Evolutionary conservation across 2,888 invertebrate species (phyloP).

Genomic region (Diaprepes abbreviatus): DNA sequence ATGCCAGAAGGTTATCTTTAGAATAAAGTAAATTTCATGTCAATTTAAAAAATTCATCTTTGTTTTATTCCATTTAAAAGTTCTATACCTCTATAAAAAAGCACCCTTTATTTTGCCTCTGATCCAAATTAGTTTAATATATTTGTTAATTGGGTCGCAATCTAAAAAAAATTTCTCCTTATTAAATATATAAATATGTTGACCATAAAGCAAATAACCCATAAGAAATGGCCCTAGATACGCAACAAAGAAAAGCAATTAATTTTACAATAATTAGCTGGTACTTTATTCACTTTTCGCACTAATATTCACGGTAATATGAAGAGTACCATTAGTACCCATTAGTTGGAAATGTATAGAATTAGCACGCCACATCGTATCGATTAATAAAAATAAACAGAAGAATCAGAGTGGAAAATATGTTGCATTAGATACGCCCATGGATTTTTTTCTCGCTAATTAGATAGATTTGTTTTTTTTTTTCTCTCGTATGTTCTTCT

Average conservation of each 20-base stretch:
- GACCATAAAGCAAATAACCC: background rate
- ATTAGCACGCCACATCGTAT: slow-evolving; percentile 27
- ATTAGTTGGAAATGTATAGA: slow-evolving; percentile 22
- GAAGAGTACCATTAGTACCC: slow-evolving; percentile 14
- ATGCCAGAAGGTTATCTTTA: too few species aligned
- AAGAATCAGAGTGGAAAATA: slow-evolving; percentile 52
- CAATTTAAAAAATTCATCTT: too few species aligned
- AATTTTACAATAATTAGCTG: slow-evolving; percentile 2
- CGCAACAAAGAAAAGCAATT: background rate
- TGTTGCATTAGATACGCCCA: slow-evolving; percentile 34
- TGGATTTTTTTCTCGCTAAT: slow-evolving; percentile 7
- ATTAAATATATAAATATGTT: too few species aligned
- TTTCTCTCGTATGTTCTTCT: too few species aligned
- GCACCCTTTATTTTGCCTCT: too few species aligned
- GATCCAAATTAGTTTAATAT: too few species aligned
- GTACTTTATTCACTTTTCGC: slow-evolving; percentile 25
- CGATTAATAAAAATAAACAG: slow-evolving; percentile 57
- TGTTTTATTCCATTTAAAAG: too few species aligned
- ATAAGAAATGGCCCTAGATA: slow-evolving; percentile 1
- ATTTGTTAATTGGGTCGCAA: too few species aligned
- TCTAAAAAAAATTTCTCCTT: too few species aligned
- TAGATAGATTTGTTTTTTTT: background rate
- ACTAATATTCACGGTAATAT: slow-evolving; percentile 38
- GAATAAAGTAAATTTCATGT: too few species aligned
- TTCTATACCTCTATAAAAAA: too few species aligned